These are phyloP conservation scores for Helleia helle DNA, from an alignment of 2,888 invertebrate species.

Conservation along the genomic window DNA sequence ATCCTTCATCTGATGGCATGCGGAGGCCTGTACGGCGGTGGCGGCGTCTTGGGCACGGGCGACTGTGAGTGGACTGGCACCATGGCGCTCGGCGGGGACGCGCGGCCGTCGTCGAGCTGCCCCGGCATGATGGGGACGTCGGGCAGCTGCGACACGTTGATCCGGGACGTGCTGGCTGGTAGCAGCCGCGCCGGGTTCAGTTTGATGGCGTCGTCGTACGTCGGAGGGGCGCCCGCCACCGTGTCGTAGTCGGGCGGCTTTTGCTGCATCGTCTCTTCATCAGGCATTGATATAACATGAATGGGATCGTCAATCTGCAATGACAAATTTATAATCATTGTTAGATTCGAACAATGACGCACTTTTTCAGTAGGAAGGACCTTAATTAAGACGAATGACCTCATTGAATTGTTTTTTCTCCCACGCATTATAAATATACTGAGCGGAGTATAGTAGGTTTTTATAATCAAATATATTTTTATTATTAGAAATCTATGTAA, in stretches of 20 bases:
- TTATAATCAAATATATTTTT: background rate
- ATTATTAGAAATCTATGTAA: background rate
- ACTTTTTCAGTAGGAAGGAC: background rate
- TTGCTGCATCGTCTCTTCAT: constrained; percentile 73
- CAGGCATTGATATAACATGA: constrained; percentile 77
- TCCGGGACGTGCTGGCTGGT: constrained; percentile 46
- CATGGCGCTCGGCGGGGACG: constrained; percentile 26
- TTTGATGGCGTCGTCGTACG: constrained; percentile 82
- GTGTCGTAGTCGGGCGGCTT: constrained; percentile 84
- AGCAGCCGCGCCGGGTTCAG: constrained; percentile 76
- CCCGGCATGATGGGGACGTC: constrained; percentile 46
- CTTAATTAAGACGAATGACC: background rate
- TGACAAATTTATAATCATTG: constrained; percentile 14
- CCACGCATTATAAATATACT: background rate
- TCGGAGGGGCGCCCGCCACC: constrained; percentile 79
- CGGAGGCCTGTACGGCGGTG: constrained; percentile 64
- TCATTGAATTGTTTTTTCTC: constrained; percentile 2
- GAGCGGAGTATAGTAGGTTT: background rate
- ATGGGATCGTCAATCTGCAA: constrained; percentile 78
- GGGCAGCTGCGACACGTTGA: constrained; percentile 28
- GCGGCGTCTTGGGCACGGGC: constrained; percentile 61
- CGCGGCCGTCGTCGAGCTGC: constrained; percentile 26
- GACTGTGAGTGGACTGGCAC: constrained; percentile 39
- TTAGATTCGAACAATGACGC: constrained; percentile 8
- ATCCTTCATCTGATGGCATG: constrained; percentile 67